Conservation (phyloP, 2,113 vertebrate genomes). For the Pangasianodon hypophthalmus region DNA sequence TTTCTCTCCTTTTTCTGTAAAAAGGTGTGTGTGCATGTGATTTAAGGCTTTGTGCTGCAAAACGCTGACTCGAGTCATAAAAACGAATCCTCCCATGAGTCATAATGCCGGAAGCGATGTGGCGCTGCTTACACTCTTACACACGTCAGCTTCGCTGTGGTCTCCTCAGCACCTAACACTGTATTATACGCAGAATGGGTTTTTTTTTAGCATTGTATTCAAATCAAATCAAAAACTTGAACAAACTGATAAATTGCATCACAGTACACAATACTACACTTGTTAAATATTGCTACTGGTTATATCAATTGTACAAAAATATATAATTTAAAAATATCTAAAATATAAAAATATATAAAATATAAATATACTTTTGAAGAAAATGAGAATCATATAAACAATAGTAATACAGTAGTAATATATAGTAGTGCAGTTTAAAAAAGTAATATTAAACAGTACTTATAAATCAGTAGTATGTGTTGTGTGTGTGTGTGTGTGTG, state of each 20-base stretch:
- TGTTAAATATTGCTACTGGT: not conserved
- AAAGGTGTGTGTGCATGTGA: not conserved
- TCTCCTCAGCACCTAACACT: not conserved
- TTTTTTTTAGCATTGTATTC: too few relatives aligned
- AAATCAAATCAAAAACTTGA: not conserved
- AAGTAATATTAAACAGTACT: not conserved
- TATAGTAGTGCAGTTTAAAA: not conserved
- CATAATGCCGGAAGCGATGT: not conserved
- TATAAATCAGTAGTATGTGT: not conserved
- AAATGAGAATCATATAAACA: not conserved
- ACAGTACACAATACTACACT: not conserved
- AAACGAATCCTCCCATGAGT: constrained; percentile 35
- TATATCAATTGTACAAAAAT: not conserved
- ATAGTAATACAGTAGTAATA: not conserved
- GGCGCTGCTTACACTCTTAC: constrained; percentile 9
- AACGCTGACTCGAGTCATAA: constrained; percentile 26
- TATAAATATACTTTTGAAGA: not conserved
- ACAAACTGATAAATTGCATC: not conserved
- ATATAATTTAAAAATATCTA: not conserved
- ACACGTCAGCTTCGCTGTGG: not conserved
- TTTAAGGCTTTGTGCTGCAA: not conserved
- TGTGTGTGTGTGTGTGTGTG: constrained; percentile 30
- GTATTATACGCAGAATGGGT: too few relatives aligned
- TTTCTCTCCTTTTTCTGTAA: not conserved
- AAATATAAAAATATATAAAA: not conserved